Conservation (phyloP, 2,797 vertebrate species). For the Myotis pilosus region DNA sequence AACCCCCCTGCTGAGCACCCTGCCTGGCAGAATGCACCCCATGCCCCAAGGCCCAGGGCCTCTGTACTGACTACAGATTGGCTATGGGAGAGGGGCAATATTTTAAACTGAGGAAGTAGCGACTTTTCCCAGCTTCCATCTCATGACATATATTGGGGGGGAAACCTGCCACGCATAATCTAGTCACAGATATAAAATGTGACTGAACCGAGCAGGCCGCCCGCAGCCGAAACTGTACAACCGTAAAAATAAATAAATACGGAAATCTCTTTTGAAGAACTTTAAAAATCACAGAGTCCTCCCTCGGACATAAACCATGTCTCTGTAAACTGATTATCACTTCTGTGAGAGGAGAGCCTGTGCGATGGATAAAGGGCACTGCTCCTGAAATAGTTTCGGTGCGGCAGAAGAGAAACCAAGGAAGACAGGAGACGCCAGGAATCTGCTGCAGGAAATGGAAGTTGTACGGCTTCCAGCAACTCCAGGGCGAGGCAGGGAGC, state of each 20-base stretch:
- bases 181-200: background rate
- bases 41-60: background rate
- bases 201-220: background rate
- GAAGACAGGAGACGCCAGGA: constrained; percentile 55
- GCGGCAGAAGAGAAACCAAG: constrained; percentile 24
- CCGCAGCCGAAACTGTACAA: background rate
- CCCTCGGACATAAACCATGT: background rate
- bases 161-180: background rate
- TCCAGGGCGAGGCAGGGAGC: constrained; percentile 75
- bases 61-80: background rate
- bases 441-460: constrained; percentile 72
- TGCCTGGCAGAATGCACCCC: background rate
- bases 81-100: background rate
- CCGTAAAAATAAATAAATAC: background rate
- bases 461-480: constrained; percentile 76
- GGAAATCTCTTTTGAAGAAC: background rate
- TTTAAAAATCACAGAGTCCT: background rate
- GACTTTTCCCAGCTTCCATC: background rate
- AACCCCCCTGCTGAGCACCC: background rate
- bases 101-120: background rate
- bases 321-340: background rate
- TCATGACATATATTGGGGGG: background rate
- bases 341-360: background rate
- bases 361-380: background rate
- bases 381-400: constrained; percentile 58